phyloP scores from a whole-genome alignment of 2,797 vertebrate species.

The Coluber constrictor region DNA sequence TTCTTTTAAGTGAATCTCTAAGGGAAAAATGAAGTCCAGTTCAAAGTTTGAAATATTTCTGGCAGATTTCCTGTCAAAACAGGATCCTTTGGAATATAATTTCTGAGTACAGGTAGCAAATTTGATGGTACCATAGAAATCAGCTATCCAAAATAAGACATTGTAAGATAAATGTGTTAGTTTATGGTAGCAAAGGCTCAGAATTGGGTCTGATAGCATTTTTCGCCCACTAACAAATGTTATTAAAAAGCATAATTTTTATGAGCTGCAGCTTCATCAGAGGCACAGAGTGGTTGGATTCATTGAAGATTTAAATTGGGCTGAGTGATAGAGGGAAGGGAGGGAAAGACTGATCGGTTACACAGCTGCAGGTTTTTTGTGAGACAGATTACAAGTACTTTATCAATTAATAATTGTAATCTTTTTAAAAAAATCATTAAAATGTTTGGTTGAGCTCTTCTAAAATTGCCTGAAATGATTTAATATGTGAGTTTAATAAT shows the following conservation, averaged over 20 bases:
- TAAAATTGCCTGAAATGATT: background rate
- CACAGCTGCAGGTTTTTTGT: background rate
- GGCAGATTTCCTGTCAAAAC: background rate
- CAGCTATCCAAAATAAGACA: background rate
- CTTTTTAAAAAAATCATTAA: background rate
- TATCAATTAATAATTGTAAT: background rate
- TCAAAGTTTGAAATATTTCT: conserved; percentile 26
- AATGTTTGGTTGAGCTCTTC: background rate
- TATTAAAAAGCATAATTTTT: background rate
- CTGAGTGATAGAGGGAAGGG: background rate
- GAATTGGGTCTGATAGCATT: background rate
- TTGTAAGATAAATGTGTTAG: background rate
- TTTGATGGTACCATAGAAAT: background rate
- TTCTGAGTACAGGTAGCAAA: background rate
- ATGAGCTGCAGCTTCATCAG: background rate
- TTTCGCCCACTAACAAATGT: background rate
- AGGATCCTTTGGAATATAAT: background rate
- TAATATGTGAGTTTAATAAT: background rate
- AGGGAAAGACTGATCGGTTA: background rate
- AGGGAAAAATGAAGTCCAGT: conserved; percentile 27
- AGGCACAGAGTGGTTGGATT: background rate
- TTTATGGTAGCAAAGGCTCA: background rate
- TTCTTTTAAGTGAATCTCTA: conserved; percentile 43
- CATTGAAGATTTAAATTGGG: background rate
- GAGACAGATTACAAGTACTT: background rate